Base-by-base conservation (phyloP, 2,888 invertebrate species). In the Drosophila setosimentum region DNA sequence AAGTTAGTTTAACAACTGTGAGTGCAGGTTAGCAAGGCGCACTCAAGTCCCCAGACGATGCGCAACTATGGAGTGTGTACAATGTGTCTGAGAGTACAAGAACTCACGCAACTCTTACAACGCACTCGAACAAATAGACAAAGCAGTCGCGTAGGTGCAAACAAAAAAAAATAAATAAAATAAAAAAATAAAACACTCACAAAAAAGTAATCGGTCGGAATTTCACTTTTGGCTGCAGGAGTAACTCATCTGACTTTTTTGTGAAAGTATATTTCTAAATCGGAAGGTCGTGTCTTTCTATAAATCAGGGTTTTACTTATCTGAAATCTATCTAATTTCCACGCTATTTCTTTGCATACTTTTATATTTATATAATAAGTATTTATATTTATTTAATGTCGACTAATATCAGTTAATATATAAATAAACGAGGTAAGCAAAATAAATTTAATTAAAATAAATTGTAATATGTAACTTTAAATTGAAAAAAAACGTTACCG, bases 31-130 rank as follows among this genome's bases (percentile, higher is more conserved):
- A 72, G 84, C 79, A 68, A 70, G 73, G 70, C 73, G 64, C 84
- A 81, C 84, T 85, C 88, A 55, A 85, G 73, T 60, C 76, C 55
- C 60, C 60, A 68, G 72, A 78, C 78, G 62, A 78, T 68, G 68
- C 64, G 62, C 73, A 73, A 78, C 68, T 58, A 61, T 74, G 75
- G 55, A 61, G 77, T 78, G 74, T 82, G 73, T 65, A 61, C 68
- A 66, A 68, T 57, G 89, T 84, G 89, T 84, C 89, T 83, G 79
- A 48, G 89, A 80, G 81, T 76, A 80, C 73, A 78, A 75, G 64
- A 89, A 66, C 83, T 73, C 89, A 85, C 89, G 89, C 89, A 85
- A 83, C 75, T 73, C 73, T 72, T 68, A 68, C 27, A 33, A 65
- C 69, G 66, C 50, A 53, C 68, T 68, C 69, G 72, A 66, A 64